phyloP scores from a whole-genome alignment of 2,113 vertebrate species.

The Channa maculata region DNA sequence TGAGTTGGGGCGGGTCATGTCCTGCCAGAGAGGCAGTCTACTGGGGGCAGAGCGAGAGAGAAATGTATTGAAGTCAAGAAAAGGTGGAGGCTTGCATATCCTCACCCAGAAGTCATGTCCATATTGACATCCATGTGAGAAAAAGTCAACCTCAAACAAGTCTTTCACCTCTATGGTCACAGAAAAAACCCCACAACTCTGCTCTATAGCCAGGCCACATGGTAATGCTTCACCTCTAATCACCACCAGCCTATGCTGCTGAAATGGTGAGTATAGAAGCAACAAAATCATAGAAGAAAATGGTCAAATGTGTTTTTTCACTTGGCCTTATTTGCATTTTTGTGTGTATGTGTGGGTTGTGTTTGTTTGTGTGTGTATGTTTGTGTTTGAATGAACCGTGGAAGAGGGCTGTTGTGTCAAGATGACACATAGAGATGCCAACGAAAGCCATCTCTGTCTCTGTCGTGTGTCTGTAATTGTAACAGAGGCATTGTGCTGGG shows the following conservation, averaged over 20 bases:
- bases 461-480: constrained; percentile 52
- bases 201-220: constrained; percentile 32
- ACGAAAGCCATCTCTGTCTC: constrained; percentile 43
- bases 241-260: constrained; percentile 16
- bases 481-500: constrained; percentile 53
- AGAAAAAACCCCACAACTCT: constrained; percentile 15
- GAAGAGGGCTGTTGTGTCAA: neutral
- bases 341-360: neutral
- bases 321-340: neutral
- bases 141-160: constrained; percentile 57
- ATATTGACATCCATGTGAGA: constrained; percentile 38
- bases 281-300: constrained; percentile 9
- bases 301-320: neutral
- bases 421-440: constrained; percentile 20
- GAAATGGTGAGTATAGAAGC: neutral
- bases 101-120: constrained; percentile 37
- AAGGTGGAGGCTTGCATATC: constrained; percentile 15
- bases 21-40: constrained; percentile 55
- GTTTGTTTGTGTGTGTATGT: constrained; percentile 10
- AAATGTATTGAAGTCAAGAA: neutral
- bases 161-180: constrained; percentile 26
- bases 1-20: constrained; percentile 61
- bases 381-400: constrained; percentile 16
- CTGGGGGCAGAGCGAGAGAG: constrained; percentile 46
- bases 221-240: constrained; percentile 42